Percentiles rank a stretch among this genome's conserved stretches.
Evolutionary conservation across 2,888 invertebrate species (phyloP).

Genomic region (Prosopocoilus inquinatus): DNA sequence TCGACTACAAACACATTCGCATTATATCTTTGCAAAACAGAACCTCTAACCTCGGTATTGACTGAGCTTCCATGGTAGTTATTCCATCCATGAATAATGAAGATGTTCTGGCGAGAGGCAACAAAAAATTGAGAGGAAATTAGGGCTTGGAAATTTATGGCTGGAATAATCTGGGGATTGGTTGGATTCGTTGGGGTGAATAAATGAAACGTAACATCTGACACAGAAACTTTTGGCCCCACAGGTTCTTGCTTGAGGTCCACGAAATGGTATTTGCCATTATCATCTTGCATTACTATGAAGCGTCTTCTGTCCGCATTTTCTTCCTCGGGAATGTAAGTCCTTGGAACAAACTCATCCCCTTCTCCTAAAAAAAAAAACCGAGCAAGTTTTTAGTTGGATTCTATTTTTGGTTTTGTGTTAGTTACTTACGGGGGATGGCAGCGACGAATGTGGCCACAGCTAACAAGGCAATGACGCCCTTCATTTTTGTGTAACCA

Average conservation of each 20-base stretch:
- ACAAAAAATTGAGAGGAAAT: neutral
- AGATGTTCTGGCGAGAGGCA: constrained; percentile 29
- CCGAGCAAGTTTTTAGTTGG: neutral
- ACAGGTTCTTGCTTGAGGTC: constrained; percentile 3
- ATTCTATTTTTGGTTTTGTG: neutral
- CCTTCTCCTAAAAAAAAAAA: neutral
- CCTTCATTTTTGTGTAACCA: constrained; percentile 7
- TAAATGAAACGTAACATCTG: constrained; percentile 8
- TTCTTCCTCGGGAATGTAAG: constrained; percentile 15
- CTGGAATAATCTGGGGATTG: constrained; percentile 2
- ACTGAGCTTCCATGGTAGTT: constrained; percentile 33
- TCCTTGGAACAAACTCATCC: constrained; percentile 1
- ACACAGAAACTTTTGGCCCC: constrained; percentile 4
- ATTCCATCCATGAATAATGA: constrained; percentile 43
- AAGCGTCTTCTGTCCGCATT: constrained; percentile 12
- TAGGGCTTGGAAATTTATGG: neutral
- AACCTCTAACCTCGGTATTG: constrained; percentile 28
- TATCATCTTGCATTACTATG: constrained; percentile 3
- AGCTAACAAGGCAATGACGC: neutral
- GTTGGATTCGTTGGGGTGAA: neutral
- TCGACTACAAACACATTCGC: constrained; percentile 43
- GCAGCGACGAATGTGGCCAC: constrained; percentile 9
- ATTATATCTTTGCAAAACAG: constrained; percentile 32
- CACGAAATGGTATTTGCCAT: constrained; percentile 6
- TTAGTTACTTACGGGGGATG: constrained; percentile 12